Base-by-base conservation (phyloP, 2,113 vertebrate genomes). In the Acanthochromis polyacanthus region DNA sequence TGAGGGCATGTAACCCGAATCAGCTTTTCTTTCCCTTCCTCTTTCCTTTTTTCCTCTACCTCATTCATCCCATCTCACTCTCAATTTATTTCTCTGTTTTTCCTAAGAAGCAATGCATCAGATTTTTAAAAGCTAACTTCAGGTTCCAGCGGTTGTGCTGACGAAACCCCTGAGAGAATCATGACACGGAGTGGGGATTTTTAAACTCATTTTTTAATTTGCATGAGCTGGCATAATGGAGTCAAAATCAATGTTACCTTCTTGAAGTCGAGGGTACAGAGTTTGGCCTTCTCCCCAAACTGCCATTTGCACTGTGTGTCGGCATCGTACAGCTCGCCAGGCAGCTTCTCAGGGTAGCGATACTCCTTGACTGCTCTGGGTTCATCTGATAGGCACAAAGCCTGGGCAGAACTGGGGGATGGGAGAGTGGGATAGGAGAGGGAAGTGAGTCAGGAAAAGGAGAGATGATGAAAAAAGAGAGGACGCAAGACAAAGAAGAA, bases 301-400 rank as follows among this genome's bases (percentile, higher is more conserved):
- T 97, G 97, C 97, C 97, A 98, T 87, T 96, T 97, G 95, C 97
- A 98, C 89, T 98, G 97, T 0, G 95, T 97, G 91, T 96, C 94
- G 0, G 96, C 96, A 1, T 98, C 95, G 0, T 98, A 98, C 11
- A 97, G 45, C 86, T 97, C 95, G 20, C 97, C 97, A 0, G 97
- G 97, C 58, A 98, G 74, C 88, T 96, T 93, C 87, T 96, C 95
- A 0, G 96, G 97, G 76, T 96, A 97, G 48, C 88, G 94, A 88
- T 97, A 97, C 83, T 96, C 96, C 67, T 94, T 92, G 48, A 93
- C 82, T 1, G 95, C 94, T 75, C 87, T 94, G 2, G 97, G 96
- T 83, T 95, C 96, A 64, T 98, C 96, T 22, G 94, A 95, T 22
- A 98, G 94, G 80, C 97, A 98, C 17, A 93, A 61, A 2, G 97